Percentiles rank a stretch among this genome's conserved stretches.
Evolutionary conservation across 2,113 vertebrate species (phyloP).

Genomic region (Ophthalmolycus amberensis): DNA sequence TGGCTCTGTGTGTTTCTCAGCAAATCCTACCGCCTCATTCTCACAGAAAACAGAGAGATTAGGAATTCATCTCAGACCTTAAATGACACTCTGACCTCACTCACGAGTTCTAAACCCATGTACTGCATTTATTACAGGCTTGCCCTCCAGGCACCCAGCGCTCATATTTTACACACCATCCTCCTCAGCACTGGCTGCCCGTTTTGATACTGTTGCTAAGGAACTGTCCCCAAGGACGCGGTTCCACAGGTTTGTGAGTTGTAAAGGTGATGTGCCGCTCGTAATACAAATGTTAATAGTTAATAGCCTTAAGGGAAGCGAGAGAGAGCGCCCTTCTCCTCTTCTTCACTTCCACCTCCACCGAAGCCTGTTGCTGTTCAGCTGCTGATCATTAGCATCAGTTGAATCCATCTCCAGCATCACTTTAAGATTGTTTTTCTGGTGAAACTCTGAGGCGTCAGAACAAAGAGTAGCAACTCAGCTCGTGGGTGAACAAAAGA

Average conservation of each 20-base stretch:
- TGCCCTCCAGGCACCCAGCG: constrained; percentile 31
- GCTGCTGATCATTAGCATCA: constrained; percentile 63
- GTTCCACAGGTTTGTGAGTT: constrained; percentile 55
- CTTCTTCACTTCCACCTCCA: constrained; percentile 31
- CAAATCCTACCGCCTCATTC: constrained; percentile 15
- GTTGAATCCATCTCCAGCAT: constrained; percentile 23
- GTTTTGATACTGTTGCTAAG: constrained; percentile 80
- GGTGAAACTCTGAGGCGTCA: constrained; percentile 32
- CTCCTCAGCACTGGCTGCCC: constrained; percentile 46
- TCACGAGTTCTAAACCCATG: constrained; percentile 51
- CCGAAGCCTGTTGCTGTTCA: constrained; percentile 38
- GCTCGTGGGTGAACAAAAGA: constrained; percentile 12
- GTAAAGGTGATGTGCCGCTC: constrained; percentile 60
- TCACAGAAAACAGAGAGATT: constrained; percentile 12
- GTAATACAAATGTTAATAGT: constrained; percentile 76
- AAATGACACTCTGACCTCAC: constrained; percentile 51
- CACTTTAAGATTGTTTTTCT: constrained; percentile 17
- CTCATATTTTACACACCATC: constrained; percentile 64
- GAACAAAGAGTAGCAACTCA: constrained; percentile 47
- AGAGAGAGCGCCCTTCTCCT: constrained; percentile 24
- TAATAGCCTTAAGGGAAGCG: constrained; percentile 75
- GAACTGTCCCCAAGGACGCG: constrained; percentile 74
- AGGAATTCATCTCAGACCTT: constrained; percentile 40
- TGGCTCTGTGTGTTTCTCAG: constrained; percentile 16
- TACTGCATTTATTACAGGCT: constrained; percentile 51